phyloP scores from a whole-genome alignment of 2,888 invertebrate species.

The Leptinotarsa peninsularis region DNA sequence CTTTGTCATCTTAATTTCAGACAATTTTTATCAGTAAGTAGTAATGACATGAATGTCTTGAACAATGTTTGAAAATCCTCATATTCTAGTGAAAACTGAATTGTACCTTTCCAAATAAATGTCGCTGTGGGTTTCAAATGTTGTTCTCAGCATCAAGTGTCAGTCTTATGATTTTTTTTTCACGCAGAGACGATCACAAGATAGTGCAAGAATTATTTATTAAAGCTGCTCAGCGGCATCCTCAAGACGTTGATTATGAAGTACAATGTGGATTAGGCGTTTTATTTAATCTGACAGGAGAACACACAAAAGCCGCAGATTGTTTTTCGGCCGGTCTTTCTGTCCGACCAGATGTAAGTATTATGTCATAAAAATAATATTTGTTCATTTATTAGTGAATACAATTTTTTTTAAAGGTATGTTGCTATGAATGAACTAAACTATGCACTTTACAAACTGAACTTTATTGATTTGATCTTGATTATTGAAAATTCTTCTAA shows the following conservation, averaged over 20 bases:
- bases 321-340: constrained; percentile 93
- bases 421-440: no score
- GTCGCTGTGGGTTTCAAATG: constrained; percentile 27
- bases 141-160: constrained; percentile 17
- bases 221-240: constrained; percentile 82
- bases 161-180: constrained; percentile 11
- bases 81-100: neutral
- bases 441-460: no score
- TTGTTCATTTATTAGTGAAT: no score
- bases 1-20: neutral
- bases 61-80: constrained; percentile 25
- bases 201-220: constrained; percentile 82
- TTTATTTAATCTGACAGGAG: constrained; percentile 92
- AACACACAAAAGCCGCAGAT: constrained; percentile 96
- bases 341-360: constrained; percentile 77
- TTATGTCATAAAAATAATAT: neutral
- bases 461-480: no score
- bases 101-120: neutral
- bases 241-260: constrained; percentile 84
- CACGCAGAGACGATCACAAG: constrained; percentile 69
- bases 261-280: constrained; percentile 95
- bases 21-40: constrained; percentile 21
- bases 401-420: no score
- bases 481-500: no score
- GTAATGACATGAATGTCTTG: neutral